Conservation (phyloP, 2,797 vertebrate genomes). For the Danio choprae region DNA sequence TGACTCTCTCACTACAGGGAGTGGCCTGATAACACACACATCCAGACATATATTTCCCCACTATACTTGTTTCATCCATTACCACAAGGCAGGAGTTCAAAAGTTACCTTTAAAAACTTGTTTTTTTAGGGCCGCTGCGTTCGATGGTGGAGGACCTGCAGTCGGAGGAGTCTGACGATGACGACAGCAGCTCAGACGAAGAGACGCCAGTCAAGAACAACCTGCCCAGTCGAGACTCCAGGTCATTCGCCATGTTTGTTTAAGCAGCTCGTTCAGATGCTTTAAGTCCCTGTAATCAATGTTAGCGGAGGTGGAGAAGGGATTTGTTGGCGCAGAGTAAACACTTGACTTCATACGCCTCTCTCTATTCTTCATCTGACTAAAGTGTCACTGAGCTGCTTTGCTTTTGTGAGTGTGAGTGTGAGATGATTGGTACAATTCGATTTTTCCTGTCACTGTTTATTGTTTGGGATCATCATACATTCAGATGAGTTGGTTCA, state of each 20-base stretch:
- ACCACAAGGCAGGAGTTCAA: background rate
- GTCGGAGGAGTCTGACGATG: slow-evolving; percentile 94
- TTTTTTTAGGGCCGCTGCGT: slow-evolving; percentile 81
- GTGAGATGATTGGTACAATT: slow-evolving; percentile 3
- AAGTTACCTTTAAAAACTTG: background rate
- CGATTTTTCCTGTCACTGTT: background rate
- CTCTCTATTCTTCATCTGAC: slow-evolving; percentile 38
- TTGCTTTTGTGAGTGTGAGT: slow-evolving; percentile 4
- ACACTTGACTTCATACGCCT: slow-evolving; percentile 19
- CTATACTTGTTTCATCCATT: slow-evolving; percentile 7
- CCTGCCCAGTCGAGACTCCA: slow-evolving; percentile 88
- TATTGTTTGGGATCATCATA: background rate
- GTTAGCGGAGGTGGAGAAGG: slow-evolving; percentile 29
- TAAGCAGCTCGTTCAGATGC: slow-evolving; percentile 35
- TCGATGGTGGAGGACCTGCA: slow-evolving; percentile 97
- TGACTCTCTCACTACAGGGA: slow-evolving; percentile 17
- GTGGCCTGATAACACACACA: slow-evolving; percentile 23
- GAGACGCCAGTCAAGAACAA: slow-evolving; percentile 89
- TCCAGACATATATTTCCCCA: slow-evolving; percentile 29
- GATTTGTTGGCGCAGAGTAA: slow-evolving; percentile 44
- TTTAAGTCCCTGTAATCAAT: slow-evolving; percentile 41
- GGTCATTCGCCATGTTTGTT: slow-evolving; percentile 73
- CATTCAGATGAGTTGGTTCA: background rate
- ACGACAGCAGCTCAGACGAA: slow-evolving; percentile 94
- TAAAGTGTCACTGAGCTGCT: slow-evolving; percentile 21